A percentile compares a stretch with the other conserved stretches of the same genome.
phyloP scores from a whole-genome alignment of 2,113 vertebrate species.

The Alosa alosa region DNA sequence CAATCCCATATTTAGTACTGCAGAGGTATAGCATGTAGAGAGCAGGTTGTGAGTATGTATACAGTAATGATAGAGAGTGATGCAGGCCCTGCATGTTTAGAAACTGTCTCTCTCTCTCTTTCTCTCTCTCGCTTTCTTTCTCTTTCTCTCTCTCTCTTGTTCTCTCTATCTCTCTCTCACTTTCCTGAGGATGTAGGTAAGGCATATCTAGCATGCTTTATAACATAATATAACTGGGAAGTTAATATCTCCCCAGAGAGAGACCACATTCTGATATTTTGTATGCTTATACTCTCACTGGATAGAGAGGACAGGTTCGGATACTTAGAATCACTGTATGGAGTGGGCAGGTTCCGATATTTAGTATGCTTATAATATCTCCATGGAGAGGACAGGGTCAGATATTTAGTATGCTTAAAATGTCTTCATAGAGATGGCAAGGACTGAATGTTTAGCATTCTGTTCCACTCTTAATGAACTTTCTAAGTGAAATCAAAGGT shows the following conservation, averaged over 20 bases:
- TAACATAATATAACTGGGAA: background rate
- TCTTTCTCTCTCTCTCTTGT: background rate
- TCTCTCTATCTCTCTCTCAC: background rate
- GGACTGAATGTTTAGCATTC: background rate
- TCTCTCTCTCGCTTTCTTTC: background rate
- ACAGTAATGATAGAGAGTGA: too few species aligned
- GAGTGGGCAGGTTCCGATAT: background rate
- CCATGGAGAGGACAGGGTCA: background rate
- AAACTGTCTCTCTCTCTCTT: background rate
- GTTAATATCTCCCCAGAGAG: background rate
- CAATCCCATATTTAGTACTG: too few species aligned
- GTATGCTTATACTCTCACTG: background rate
- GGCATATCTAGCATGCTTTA: too few species aligned
- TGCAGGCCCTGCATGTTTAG: too few species aligned
- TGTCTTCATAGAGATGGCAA: background rate
- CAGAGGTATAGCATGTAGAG: too few species aligned
- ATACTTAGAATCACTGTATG: background rate
- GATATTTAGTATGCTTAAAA: background rate
- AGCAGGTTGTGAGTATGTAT: too few species aligned
- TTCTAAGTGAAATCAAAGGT: background rate
- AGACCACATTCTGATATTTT: background rate
- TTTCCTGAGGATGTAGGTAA: background rate
- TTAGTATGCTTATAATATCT: background rate
- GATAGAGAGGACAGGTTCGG: background rate
- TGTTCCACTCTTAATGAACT: too few species aligned